Evolutionary conservation across 2,888 invertebrate species (phyloP).

Genomic region (Folsomia candida): DNA sequence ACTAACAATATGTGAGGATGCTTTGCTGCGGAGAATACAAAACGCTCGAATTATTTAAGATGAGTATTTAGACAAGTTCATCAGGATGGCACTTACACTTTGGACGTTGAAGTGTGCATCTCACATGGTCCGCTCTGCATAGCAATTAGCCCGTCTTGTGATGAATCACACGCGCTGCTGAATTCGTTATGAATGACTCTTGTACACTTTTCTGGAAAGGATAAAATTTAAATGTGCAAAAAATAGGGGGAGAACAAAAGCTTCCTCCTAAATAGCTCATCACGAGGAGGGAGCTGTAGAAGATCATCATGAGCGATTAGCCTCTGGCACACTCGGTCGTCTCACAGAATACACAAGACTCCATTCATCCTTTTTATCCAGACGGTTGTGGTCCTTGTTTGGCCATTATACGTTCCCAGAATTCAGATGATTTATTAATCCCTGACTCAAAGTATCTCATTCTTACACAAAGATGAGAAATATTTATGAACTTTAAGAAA

Average conservation of each 20-base stretch:
- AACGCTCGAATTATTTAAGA: not conserved
- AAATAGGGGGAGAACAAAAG: not conserved
- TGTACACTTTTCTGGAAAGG: not conserved
- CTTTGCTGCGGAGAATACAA: not conserved
- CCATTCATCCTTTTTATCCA: not conserved
- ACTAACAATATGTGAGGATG: not conserved
- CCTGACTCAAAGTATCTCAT: too few species aligned
- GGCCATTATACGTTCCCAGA: not conserved
- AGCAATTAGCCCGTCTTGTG: not conserved
- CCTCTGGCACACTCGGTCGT: not conserved
- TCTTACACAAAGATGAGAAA: too few species aligned
- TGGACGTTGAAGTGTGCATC: too few species aligned
- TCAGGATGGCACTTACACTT: too few species aligned
- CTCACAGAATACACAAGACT: not conserved
- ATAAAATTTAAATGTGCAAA: not conserved
- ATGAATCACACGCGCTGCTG: not conserved
- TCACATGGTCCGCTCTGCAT: too few species aligned
- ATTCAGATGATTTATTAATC: not conserved
- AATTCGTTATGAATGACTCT: not conserved
- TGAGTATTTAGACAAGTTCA: not conserved
- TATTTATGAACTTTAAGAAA: too few species aligned
- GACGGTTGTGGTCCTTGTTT: not conserved
- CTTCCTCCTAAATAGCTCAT: not conserved
- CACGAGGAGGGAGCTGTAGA: not conserved
- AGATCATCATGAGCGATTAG: not conserved